A percentile compares a stretch with the other conserved stretches of the same genome.
Evolutionary conservation across 2,888 invertebrate genomes (phyloP).

Genomic region (Bellardia bayeri): DNA sequence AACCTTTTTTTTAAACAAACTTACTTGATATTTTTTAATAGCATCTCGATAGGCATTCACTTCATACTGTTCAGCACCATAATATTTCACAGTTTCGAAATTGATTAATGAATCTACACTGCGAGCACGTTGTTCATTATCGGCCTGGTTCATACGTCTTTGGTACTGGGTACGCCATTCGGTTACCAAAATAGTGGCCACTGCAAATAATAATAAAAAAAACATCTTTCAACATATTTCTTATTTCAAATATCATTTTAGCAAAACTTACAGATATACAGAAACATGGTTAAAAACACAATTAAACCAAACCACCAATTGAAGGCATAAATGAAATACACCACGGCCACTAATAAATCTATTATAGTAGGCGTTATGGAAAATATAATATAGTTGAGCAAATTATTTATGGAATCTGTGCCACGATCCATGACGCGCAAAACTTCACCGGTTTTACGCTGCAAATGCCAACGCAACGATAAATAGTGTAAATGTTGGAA

Average conservation of each 20-base stretch:
- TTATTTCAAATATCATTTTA: neutral
- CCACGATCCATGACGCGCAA: constrained; percentile 98
- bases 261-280: constrained; percentile 93
- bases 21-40: constrained; percentile 93
- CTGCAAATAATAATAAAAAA: constrained; percentile 85
- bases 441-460: constrained; percentile 98
- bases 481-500: constrained; percentile 95
- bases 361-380: constrained; percentile 96
- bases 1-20: neutral
- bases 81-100: constrained; percentile 99
- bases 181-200: constrained; percentile 94
- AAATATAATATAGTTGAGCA: constrained; percentile 96
- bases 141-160: constrained; percentile 96
- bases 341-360: constrained; percentile 95
- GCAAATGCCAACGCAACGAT: constrained; percentile 97
- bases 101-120: constrained; percentile 98
- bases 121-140: constrained; percentile 95
- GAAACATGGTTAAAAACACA: constrained; percentile 95
- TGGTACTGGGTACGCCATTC: constrained; percentile 99
- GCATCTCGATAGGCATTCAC: constrained; percentile 92
- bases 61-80: constrained; percentile 97
- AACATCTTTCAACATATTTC: constrained; percentile 34
- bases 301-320: constrained; percentile 98
- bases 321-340: constrained; percentile 94
- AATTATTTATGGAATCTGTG: constrained; percentile 97